Base-by-base conservation (phyloP, 2,797 vertebrate species). In the Alosa sapidissima region DNA sequence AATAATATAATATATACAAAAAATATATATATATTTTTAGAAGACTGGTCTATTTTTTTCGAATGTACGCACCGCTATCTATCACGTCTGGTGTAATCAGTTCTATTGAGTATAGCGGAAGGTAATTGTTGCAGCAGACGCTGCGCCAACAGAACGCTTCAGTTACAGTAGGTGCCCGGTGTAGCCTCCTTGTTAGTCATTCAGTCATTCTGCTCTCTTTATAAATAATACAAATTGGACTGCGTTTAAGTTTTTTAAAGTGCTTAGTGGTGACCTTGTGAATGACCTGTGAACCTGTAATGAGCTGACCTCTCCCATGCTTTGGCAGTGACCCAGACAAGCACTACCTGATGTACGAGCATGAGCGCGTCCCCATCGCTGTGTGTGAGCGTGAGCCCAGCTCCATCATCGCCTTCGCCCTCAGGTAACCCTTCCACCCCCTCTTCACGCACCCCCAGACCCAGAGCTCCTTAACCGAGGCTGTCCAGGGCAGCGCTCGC, bases 321-420 rank as follows among this genome's bases (percentile, higher is more conserved):
- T 87, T 89, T 47, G 5, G 85, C 94, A 99, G 98, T 86, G 98
- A 99, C 41, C 98, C 98, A 0, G 98, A 99, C 93, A 99, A 99
- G 85, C 98, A 99, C 89, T 99, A 99, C 87, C 93, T 99, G 86
- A 99, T 99, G 98, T 97, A 97, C 5, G 98, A 99, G 84, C 97
- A 99, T 0, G 98, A 99, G 88, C 96, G 98, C 0, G 98, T 99
- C 0, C 98, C 98, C 85, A 99, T 99, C 85, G 97, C 98, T 0
- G 97, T 99, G 88, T 99, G 98, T 54, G 98, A 99, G 94, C 96
- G 96, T 86, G 98, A 99, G 81, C 98, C 98, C 10, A 99, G 98
- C 91, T 99, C 98, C 87, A 99, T 99, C 93, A 99, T 99, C 51
- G 97, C 98, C 87, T 99, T 99, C 88, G 98, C 98, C 78, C 97